These are phyloP conservation scores for Amblyopsis rosae DNA, from an alignment of 2,113 vertebrate species.

Conservation along the genomic window DNA sequence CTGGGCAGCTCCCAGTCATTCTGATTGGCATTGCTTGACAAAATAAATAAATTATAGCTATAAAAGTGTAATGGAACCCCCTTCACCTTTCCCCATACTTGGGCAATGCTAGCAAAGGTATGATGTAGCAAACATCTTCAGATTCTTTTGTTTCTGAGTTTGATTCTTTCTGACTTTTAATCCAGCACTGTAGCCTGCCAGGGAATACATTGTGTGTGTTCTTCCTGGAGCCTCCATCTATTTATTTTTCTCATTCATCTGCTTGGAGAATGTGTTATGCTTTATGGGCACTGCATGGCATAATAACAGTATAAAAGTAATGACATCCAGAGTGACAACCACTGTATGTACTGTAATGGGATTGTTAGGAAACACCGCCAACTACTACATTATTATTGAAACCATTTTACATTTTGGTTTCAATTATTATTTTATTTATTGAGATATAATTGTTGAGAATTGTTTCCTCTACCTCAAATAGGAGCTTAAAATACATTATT, in stretches of 20 bases:
- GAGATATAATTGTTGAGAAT: not conserved
- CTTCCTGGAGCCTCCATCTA: slow-evolving; percentile 17
- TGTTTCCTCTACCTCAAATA: not conserved
- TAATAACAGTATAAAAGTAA: too few relatives aligned
- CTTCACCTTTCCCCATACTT: slow-evolving; percentile 64
- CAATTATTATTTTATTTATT: not conserved
- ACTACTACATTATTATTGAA: not conserved
- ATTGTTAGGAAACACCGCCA: not conserved
- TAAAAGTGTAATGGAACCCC: slow-evolving; percentile 77
- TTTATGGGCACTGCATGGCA: not conserved
- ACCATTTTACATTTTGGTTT: not conserved
- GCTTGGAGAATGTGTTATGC: not conserved
- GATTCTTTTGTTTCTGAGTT: slow-evolving; percentile 52
- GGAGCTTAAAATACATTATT: too few relatives aligned
- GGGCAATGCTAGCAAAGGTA: slow-evolving; percentile 51
- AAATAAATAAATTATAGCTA: slow-evolving; percentile 81
- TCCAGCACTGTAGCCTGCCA: slow-evolving; percentile 52
- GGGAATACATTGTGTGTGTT: slow-evolving; percentile 45
- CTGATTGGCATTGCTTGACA: slow-evolving; percentile 79
- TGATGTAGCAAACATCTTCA: slow-evolving; percentile 44
- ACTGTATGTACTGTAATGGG: not conserved
- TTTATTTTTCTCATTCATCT: slow-evolving; percentile 8
- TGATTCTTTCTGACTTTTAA: slow-evolving; percentile 41
- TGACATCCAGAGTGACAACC: not conserved
- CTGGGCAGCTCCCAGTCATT: slow-evolving; percentile 68